Percentiles rank a stretch among this genome's conserved stretches.
These are phyloP conservation scores for Andrena marginata DNA, from an alignment of 2,888 invertebrate species.

Conservation along the genomic window DNA sequence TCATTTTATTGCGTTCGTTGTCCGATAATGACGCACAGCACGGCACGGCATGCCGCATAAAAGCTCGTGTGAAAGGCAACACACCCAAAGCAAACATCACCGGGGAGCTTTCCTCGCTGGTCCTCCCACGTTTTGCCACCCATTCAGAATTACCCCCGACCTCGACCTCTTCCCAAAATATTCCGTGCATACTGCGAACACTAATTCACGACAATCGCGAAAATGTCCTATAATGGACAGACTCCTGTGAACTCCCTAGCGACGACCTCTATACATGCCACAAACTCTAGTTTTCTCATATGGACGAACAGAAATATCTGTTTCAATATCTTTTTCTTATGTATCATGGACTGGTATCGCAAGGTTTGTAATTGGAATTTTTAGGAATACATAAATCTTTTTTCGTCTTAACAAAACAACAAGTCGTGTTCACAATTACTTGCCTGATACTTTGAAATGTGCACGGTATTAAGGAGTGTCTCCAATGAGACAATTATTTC, in stretches of 20 bases:
- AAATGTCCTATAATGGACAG: not conserved
- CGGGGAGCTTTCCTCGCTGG: slow-evolving; percentile 26
- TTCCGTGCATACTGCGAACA: not conserved
- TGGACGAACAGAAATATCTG: too few relatives aligned
- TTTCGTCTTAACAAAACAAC: too few relatives aligned
- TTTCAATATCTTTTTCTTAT: too few relatives aligned
- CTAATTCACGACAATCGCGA: not conserved
- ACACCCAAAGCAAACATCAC: slow-evolving; percentile 66
- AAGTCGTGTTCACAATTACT: too few relatives aligned
- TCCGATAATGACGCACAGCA: slow-evolving; percentile 85
- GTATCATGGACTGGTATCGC: too few relatives aligned
- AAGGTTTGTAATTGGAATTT: too few relatives aligned
- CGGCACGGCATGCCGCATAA: slow-evolving; percentile 64
- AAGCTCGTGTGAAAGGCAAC: slow-evolving; percentile 63
- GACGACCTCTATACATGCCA: too few relatives aligned
- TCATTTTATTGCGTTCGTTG: slow-evolving; percentile 85
- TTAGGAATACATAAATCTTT: too few relatives aligned
- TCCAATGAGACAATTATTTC: too few relatives aligned
- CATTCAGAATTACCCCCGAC: slow-evolving; percentile 37
- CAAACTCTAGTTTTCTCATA: too few relatives aligned
- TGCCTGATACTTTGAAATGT: too few relatives aligned
- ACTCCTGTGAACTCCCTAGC: not conserved
- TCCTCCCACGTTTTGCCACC: slow-evolving; percentile 60
- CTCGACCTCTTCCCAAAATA: not conserved
- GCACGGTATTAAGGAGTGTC: too few relatives aligned